Evolutionary conservation across 2,888 invertebrate genomes (phyloP), one percentile per base, ranked within the genome.

Genomic region (Chalcosyrphus nemorum): DNA sequence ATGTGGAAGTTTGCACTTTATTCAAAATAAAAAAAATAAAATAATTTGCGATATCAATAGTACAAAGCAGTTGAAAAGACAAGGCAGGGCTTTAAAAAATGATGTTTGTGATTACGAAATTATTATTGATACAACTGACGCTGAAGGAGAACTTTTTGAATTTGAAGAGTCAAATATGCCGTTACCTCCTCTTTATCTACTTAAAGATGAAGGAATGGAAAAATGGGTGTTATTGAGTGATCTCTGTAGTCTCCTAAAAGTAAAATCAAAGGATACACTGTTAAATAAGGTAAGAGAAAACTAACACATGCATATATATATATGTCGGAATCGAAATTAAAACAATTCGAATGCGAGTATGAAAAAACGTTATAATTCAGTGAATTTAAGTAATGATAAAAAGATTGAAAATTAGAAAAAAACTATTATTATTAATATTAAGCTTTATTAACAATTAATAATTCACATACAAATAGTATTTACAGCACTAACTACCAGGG

Each of bases 181-280:
- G 21, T 92, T 97, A 75, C 97, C 97, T 9, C 96, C 96, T 65
- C 93, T 97, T 87, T 97, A 97, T 92, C 94, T 94, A 86, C 92
- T 97, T 86, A 92, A 93, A 84, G 93, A 94, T 57, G 94, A 94
- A 88, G 94, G 94, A 13, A 92, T 93, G 80, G 96, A 96, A 63
- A 94, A 95, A 82, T 97, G 96, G 96, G 94, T 96, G 71, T 92
- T 97, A 77, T 92, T 97, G 66, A 96, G 95, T 89, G 97, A 97
- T 90, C 93, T 97, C 87, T 95, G 96, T 88, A 94, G 94, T 88
- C 92, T 96, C 87, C 92, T 96, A 88, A 95, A 95, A 92, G 94
- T 96, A 77, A 96, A 96, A 92, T 96, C 96, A 41, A 94, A 95
- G 87, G 96, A 97, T 88, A 95, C 95, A 63, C 92, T 97, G 50